A percentile compares a stretch with the other conserved stretches of the same genome.
phyloP scores from a whole-genome alignment of 2,797 vertebrate genomes.

The Yasuhikotakia modesta region DNA sequence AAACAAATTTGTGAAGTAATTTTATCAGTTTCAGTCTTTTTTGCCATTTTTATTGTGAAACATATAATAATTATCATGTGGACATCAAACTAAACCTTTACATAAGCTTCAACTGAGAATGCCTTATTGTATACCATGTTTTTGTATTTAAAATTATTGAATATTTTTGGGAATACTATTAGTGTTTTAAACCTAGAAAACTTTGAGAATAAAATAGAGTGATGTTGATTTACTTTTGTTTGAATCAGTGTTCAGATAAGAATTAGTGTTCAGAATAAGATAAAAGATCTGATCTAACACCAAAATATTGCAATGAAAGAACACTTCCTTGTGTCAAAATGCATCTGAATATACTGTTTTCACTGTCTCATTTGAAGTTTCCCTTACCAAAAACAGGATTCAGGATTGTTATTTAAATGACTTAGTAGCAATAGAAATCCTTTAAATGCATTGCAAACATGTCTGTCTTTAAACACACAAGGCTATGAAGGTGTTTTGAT shows the following conservation, averaged over 20 bases:
- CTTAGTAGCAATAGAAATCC: slow-evolving; percentile 7
- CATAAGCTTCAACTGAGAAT: slow-evolving; percentile 42
- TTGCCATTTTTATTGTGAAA: slow-evolving; percentile 22
- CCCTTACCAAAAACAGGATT: background rate
- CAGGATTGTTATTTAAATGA: slow-evolving; percentile 1
- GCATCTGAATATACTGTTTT: background rate
- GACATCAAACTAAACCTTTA: slow-evolving; percentile 42
- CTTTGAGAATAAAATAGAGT: background rate
- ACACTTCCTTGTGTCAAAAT: slow-evolving; percentile 27
- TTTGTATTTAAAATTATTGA: slow-evolving; percentile 41
- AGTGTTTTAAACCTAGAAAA: slow-evolving; percentile 14
- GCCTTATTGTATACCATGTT: slow-evolving; percentile 51
- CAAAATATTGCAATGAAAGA: slow-evolving; percentile 16
- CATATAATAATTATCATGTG: slow-evolving; percentile 9
- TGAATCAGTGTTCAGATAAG: slow-evolving; percentile 13
- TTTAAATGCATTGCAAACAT: slow-evolving; percentile 6
- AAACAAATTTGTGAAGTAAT: slow-evolving; percentile 27
- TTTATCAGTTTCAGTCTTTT: slow-evolving; percentile 25
- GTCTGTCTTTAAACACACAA: slow-evolving; percentile 21
- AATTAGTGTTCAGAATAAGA: slow-evolving; percentile 3
- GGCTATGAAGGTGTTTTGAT: slow-evolving; percentile 18
- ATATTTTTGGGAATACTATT: slow-evolving; percentile 45
- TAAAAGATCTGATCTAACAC: background rate
- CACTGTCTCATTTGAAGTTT: background rate
- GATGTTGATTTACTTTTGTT: background rate